Percentiles rank a stretch among this genome's conserved stretches.
Evolutionary conservation across 2,888 invertebrate genomes (phyloP).

Genomic region (Platycheirus albimanus): DNA sequence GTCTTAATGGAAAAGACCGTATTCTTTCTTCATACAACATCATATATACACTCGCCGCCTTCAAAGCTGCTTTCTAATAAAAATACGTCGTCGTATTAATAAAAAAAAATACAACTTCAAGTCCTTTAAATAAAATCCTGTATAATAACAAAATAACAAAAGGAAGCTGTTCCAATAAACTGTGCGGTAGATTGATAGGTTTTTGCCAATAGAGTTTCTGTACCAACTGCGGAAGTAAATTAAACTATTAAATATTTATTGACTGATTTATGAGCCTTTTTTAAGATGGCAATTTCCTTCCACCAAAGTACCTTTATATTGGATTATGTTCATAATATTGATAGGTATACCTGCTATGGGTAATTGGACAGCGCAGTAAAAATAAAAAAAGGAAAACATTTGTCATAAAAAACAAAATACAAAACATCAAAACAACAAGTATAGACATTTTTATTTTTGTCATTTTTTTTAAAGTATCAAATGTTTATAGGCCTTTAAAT

Average conservation of each 20-base stretch:
- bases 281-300: constrained; percentile 33
- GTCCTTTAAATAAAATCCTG: constrained; percentile 14
- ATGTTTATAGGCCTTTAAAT: no score
- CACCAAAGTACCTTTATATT: constrained; percentile 19
- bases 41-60: no score
- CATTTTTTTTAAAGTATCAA: background rate
- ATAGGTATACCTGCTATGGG: constrained; percentile 4
- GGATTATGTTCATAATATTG: constrained; percentile 19
- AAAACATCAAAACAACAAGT: constrained; percentile 21
- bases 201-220: constrained; percentile 33
- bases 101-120: background rate
- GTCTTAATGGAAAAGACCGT: no score
- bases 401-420: constrained; percentile 23
- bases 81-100: background rate
- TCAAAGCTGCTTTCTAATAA: background rate
- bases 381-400: constrained; percentile 7
- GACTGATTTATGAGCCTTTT: constrained; percentile 52
- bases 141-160: constrained; percentile 20
- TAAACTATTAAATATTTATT: constrained; percentile 72
- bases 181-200: constrained; percentile 42
- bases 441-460: background rate
- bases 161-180: constrained; percentile 23
- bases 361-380: constrained; percentile 11
- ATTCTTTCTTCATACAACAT: no score
- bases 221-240: constrained; percentile 60